phyloP scores from a whole-genome alignment of 2,113 vertebrate species.

The Hypanus sabinus region DNA sequence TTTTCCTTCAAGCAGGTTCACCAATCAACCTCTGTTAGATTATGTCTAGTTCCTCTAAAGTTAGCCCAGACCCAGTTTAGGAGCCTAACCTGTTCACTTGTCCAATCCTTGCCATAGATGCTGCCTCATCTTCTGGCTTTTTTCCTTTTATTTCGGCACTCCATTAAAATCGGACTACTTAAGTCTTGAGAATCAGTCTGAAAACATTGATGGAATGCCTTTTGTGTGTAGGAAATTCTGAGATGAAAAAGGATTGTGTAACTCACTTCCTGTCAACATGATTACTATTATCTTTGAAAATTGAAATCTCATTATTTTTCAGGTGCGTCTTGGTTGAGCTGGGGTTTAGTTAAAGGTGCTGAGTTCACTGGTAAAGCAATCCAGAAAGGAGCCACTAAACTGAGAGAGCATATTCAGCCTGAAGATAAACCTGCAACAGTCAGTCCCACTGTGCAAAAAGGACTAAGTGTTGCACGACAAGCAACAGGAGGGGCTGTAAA shows the following conservation, averaged over 20 bases:
- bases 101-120: too few species aligned
- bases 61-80: too few species aligned
- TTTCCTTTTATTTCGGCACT: too few species aligned
- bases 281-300: neutral
- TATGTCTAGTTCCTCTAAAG: too few species aligned
- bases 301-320: slow-evolving; percentile 38
- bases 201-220: neutral
- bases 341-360: slow-evolving; percentile 89
- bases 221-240: neutral
- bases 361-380: slow-evolving; percentile 91
- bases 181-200: neutral
- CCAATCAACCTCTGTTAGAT: too few species aligned
- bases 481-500: slow-evolving; percentile 90
- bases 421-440: slow-evolving; percentile 84
- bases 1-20: too few species aligned
- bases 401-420: slow-evolving; percentile 86
- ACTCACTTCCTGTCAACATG: neutral
- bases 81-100: too few species aligned
- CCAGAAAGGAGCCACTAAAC: slow-evolving; percentile 86
- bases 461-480: slow-evolving; percentile 87
- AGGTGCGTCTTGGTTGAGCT: slow-evolving; percentile 97
- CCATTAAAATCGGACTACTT: neutral
- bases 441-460: slow-evolving; percentile 75
- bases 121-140: too few species aligned
- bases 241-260: neutral